These are phyloP conservation scores for Lysandra bellargus DNA, from an alignment of 2,888 invertebrate genomes.

Conservation along the genomic window DNA sequence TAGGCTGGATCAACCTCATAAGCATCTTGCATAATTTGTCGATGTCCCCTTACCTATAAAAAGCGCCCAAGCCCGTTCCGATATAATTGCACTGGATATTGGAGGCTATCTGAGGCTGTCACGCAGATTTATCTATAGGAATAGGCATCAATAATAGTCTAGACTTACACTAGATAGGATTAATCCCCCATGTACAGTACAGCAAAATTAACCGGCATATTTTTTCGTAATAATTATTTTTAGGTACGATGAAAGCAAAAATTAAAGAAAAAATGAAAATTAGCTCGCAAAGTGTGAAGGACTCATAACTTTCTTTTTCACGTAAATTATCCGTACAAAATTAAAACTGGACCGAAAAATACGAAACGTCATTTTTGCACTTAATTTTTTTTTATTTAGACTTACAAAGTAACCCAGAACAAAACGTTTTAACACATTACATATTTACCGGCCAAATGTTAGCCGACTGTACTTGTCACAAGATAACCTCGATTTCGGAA, in stretches of 20 bases:
- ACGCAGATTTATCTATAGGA: conserved; percentile 34
- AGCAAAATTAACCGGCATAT: not conserved
- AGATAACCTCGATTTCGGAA: conserved; percentile 44
- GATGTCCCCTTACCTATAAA: conserved; percentile 1
- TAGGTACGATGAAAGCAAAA: not conserved
- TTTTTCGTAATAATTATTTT: not conserved
- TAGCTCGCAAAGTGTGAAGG: not conserved
- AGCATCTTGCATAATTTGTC: not conserved
- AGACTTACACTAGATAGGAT: conserved; percentile 33
- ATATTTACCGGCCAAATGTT: conserved; percentile 23
- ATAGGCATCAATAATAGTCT: conserved; percentile 33
- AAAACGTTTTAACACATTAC: conserved; percentile 16
- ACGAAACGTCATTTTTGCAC: not conserved
- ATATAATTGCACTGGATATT: conserved; percentile 29
- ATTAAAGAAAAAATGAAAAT: not conserved
- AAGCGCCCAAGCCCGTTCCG: conserved; percentile 25
- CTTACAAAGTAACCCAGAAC: conserved; percentile 10
- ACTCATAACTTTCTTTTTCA: not conserved
- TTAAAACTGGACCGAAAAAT: not conserved
- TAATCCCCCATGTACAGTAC: conserved; percentile 26
- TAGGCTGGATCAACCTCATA: not conserved
- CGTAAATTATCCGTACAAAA: not conserved
- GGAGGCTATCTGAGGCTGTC: conserved; percentile 33
- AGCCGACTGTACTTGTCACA: conserved; percentile 28
- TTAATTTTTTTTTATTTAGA: not conserved